These are phyloP conservation scores for Euwallacea fornicatus DNA, from an alignment of 1,140 invertebrate genomes.

Conservation along the genomic window DNA sequence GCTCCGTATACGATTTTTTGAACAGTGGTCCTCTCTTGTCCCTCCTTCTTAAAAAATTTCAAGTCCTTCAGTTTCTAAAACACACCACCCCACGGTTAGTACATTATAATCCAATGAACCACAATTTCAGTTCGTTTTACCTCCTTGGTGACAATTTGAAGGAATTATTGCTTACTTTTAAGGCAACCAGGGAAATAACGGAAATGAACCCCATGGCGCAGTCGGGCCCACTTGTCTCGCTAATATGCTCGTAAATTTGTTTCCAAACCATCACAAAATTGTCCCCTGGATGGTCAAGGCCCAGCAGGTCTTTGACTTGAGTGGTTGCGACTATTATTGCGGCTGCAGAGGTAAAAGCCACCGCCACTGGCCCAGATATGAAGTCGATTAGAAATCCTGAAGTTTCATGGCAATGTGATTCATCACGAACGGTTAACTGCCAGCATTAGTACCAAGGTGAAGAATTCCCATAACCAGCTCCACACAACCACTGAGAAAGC, in stretches of 20 bases:
- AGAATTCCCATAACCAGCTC: conserved; percentile 81
- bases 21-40: conserved; percentile 53
- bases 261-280: conserved; percentile 68
- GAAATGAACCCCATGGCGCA: conserved; percentile 66
- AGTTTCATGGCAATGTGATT: conserved; percentile 19
- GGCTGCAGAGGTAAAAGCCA: conserved; percentile 87
- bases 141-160: not conserved
- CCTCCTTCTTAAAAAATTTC: conserved; percentile 56
- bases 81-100: not conserved
- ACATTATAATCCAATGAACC: too few species aligned
- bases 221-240: conserved; percentile 68
- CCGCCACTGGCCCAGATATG: conserved; percentile 88
- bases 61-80: conserved; percentile 73
- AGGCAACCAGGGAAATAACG: conserved; percentile 66
- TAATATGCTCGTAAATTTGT: conserved; percentile 66
- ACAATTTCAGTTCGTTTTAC: not conserved
- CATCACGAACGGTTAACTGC: not conserved
- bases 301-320: conserved; percentile 80
- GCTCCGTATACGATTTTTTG: conserved; percentile 57
- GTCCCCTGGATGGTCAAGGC: conserved; percentile 65
- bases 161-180: conserved; percentile 59
- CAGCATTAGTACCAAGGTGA: conserved; percentile 69
- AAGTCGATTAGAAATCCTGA: conserved; percentile 88
- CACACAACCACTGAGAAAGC: conserved; percentile 77
- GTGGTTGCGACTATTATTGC: conserved; percentile 86